Percentiles rank a stretch among this genome's conserved stretches.
Evolutionary conservation across 2,113 vertebrate species (phyloP).

Genomic region (Dipodomys stephensi): DNA sequence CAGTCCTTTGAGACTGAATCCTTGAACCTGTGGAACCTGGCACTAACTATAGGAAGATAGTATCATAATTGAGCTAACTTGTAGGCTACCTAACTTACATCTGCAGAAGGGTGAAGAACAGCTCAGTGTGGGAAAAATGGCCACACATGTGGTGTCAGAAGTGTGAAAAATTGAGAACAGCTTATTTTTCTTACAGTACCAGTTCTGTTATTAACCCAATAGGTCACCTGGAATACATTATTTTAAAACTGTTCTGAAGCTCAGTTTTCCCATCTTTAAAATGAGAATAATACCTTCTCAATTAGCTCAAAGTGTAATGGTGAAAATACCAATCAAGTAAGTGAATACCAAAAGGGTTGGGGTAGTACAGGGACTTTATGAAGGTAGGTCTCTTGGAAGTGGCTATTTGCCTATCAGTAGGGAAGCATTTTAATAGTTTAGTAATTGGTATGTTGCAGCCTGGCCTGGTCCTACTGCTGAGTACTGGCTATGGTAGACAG

Average conservation of each 20-base stretch:
- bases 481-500: neutral
- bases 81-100: neutral
- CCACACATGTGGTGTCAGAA: neutral
- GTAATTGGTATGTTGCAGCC: neutral
- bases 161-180: neutral
- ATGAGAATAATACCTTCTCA: neutral
- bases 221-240: neutral
- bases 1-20: neutral
- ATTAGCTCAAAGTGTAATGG: neutral
- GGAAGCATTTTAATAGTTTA: neutral
- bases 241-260: neutral
- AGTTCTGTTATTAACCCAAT: neutral
- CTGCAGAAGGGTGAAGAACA: neutral
- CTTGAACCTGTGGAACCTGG: neutral
- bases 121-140: neutral
- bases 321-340: neutral
- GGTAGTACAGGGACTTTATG: neutral
- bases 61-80: neutral
- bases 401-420: neutral
- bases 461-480: too few relatives aligned
- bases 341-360: neutral
- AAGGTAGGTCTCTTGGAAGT: neutral
- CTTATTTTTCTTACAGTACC: neutral
- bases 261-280: slow-evolving; percentile 48
- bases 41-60: neutral